Conservation (phyloP, 2,888 invertebrate genomes). For the Drosophila lacicola region DNA sequence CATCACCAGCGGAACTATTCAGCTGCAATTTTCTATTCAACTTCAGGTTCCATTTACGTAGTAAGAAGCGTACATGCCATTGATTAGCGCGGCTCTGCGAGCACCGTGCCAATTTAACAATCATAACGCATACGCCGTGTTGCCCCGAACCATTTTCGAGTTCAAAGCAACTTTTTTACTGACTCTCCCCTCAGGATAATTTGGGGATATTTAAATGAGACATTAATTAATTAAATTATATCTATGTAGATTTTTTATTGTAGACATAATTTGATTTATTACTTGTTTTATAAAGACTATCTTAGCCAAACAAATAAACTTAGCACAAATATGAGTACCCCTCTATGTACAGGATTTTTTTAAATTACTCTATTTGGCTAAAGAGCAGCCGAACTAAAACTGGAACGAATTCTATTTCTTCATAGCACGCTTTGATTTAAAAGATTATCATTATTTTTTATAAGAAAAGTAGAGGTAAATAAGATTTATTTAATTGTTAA, state of each 20-base stretch:
- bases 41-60: constrained; percentile 30
- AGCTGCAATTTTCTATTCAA: constrained; percentile 61
- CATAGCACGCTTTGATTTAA: no score
- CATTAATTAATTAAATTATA: background rate
- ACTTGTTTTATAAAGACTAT: background rate
- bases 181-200: background rate
- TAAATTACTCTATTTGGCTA: no score
- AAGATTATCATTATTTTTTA: no score
- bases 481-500: no score
- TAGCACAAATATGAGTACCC: no score
- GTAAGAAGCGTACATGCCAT: constrained; percentile 38
- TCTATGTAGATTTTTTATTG: background rate
- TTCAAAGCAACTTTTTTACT: background rate
- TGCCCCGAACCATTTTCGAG: constrained; percentile 1
- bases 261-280: background rate
- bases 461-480: no score
- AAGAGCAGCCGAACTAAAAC: no score
- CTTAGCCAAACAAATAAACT: no score
- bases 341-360: no score
- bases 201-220: background rate
- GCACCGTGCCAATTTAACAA: constrained; percentile 17
- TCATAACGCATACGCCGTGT: constrained; percentile 50
- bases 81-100: background rate
- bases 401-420: no score
- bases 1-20: constrained; percentile 22